Evolutionary conservation across 2,113 vertebrate species (phyloP).

Genomic region (Castor canadensis): DNA sequence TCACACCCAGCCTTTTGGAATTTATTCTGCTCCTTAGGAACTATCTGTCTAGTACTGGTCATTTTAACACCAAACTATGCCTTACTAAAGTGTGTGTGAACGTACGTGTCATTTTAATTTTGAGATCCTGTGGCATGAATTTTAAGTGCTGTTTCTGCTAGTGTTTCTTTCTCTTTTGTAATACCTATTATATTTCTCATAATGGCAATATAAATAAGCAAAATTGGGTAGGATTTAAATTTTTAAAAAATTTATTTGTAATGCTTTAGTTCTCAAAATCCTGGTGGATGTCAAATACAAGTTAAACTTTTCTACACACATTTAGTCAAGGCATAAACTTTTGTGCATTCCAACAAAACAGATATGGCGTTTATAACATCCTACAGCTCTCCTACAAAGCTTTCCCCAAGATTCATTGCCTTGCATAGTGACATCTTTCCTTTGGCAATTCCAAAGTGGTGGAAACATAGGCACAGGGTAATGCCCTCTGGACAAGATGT

Average conservation of each 20-base stretch:
- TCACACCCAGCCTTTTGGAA: too few species aligned
- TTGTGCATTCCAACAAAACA: conserved; percentile 4
- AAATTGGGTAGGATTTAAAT: neutral
- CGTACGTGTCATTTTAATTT: too few species aligned
- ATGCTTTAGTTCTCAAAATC: conserved; percentile 16
- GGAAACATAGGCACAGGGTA: neutral
- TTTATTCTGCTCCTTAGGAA: too few species aligned
- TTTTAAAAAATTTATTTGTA: neutral
- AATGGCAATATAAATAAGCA: neutral
- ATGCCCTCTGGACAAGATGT: too few species aligned
- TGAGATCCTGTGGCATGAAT: neutral
- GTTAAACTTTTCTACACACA: neutral
- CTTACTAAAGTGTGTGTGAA: too few species aligned
- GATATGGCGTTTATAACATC: conserved; percentile 2
- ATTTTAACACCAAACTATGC: too few species aligned
- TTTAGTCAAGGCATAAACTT: neutral
- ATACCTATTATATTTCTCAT: neutral
- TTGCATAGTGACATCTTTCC: conserved; percentile 29
- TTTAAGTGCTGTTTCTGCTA: neutral
- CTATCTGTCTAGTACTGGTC: too few species aligned
- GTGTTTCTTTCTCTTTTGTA: neutral
- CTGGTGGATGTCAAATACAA: neutral
- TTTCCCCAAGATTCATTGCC: neutral
- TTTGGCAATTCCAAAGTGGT: neutral
- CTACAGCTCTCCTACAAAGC: neutral